Percentiles rank a stretch among this genome's conserved stretches.
Evolutionary conservation across 2,797 vertebrate species (phyloP).

Genomic region (Aulostomus chinensis): DNA sequence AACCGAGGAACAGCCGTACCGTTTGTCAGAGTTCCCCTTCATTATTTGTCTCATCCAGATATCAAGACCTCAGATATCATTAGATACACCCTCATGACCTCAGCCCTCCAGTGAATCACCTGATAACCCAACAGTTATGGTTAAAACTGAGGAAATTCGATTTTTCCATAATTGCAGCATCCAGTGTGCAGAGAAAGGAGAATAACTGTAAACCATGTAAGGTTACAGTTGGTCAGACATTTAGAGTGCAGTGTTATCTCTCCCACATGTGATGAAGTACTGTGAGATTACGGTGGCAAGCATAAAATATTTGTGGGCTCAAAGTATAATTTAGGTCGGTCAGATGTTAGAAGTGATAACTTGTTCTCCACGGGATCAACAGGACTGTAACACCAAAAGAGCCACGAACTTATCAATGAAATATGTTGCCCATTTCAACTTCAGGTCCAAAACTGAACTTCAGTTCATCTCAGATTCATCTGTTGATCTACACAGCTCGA

Average conservation of each 20-base stretch:
- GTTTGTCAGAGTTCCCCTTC: too few species aligned
- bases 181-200: neutral
- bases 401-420: neutral
- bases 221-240: slow-evolving; percentile 4
- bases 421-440: too few species aligned
- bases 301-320: slow-evolving; percentile 37
- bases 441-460: neutral
- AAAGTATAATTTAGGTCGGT: slow-evolving; percentile 26
- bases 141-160: too few species aligned
- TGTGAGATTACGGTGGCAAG: neutral
- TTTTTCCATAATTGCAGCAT: too few species aligned
- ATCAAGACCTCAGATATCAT: neutral
- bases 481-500: neutral
- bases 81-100: too few species aligned
- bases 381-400: neutral
- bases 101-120: too few species aligned
- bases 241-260: too few species aligned
- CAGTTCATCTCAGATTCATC: slow-evolving; percentile 5
- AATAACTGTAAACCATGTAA: neutral
- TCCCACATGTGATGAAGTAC: too few species aligned
- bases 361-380: neutral
- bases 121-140: too few species aligned
- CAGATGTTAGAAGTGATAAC: neutral
- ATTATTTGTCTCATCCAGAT: too few species aligned
- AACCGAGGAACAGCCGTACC: too few species aligned